These are phyloP conservation scores for Octomys mimax DNA, from an alignment of 2,797 vertebrate genomes.

Conservation along the genomic window DNA sequence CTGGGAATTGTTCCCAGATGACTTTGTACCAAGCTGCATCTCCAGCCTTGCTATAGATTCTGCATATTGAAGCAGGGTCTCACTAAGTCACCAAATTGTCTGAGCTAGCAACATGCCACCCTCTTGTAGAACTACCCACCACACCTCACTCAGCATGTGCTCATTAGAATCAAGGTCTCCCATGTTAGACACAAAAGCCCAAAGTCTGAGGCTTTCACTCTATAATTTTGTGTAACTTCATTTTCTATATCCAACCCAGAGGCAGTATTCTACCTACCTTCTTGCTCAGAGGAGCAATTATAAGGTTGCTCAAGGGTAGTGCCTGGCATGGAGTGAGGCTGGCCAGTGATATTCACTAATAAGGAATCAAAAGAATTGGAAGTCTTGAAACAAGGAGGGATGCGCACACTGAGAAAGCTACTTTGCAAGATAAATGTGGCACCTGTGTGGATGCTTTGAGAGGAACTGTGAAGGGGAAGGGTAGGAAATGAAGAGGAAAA, in stretches of 20 bases:
- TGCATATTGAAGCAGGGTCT: background rate
- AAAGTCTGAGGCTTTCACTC: background rate
- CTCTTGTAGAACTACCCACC: background rate
- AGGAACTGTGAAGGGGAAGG: background rate
- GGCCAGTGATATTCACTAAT: background rate
- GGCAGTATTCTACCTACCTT: background rate
- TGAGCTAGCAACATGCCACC: background rate
- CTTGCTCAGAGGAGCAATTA: background rate
- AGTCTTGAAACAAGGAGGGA: background rate
- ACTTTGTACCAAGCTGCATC: background rate
- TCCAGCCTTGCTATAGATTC: background rate
- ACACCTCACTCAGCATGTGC: background rate
- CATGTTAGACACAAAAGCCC: background rate
- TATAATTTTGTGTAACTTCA: background rate
- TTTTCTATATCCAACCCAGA: background rate
- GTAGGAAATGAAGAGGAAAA: background rate
- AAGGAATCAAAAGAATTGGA: background rate
- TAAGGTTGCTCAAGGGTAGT: background rate
- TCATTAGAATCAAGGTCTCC: background rate
- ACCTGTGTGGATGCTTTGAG: background rate
- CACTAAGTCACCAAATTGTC: background rate
- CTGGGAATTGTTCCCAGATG: background rate
- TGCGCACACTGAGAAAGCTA: background rate
- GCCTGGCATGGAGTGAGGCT: background rate
- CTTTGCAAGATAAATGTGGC: background rate